Conservation (phyloP, 2,888 invertebrate genomes). For the Cantharis flavilabris region DNA sequence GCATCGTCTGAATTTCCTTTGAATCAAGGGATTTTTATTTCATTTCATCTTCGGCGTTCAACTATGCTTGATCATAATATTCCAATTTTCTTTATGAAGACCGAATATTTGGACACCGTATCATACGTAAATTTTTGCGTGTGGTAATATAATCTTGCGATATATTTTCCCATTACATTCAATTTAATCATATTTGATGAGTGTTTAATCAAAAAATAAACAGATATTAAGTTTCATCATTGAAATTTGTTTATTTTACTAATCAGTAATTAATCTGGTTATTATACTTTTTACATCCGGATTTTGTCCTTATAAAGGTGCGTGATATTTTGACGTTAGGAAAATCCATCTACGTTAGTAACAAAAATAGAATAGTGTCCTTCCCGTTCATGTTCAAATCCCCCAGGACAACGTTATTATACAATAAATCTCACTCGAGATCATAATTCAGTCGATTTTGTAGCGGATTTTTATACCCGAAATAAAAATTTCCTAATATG, state of each 20-base stretch:
- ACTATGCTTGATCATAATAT: not conserved
- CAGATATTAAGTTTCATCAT: not conserved
- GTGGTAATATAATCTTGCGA: not conserved
- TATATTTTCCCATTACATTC: not conserved
- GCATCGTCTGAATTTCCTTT: not conserved
- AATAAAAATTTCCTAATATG: not conserved
- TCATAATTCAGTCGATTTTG: slow-evolving; percentile 15
- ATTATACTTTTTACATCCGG: not conserved
- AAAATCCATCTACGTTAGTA: slow-evolving; percentile 2
- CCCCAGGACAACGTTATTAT: slow-evolving; percentile 6
- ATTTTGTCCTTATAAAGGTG: not conserved
- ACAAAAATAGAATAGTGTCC: slow-evolving; percentile 9
- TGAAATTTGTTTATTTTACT: not conserved
- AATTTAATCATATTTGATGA: not conserved
- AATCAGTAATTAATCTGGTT: not conserved
- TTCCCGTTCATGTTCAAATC: not conserved
- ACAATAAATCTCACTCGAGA: slow-evolving; percentile 12
- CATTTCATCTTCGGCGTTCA: not conserved
- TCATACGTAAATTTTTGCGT: not conserved
- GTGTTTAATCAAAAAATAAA: not conserved
- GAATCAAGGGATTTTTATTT: not conserved
- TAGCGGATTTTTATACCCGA: slow-evolving; percentile 3
- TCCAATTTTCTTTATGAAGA: not conserved
- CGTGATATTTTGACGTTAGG: not conserved
- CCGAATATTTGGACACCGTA: not conserved